phyloP scores from a whole-genome alignment of 2,113 vertebrate genomes.

The Aviceda subcristata region DNA sequence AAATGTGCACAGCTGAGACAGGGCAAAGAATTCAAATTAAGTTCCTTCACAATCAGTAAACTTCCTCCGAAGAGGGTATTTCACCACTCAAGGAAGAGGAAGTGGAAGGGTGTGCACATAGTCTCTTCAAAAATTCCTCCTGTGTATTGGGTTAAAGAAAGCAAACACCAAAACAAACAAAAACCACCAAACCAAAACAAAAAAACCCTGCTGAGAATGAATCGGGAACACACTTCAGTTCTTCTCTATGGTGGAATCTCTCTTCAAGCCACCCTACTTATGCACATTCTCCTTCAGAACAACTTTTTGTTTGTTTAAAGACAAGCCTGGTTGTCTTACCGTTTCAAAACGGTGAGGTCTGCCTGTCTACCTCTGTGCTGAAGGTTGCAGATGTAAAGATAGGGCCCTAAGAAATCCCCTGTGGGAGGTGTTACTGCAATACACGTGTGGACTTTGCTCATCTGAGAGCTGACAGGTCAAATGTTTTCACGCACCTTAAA shows the following conservation, averaged over 20 bases:
- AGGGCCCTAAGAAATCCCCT: background rate
- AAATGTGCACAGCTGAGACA: background rate
- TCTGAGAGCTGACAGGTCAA: background rate
- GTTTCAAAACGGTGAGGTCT: background rate
- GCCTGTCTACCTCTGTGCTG: background rate
- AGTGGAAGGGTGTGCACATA: background rate
- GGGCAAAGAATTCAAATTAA: background rate
- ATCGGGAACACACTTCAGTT: background rate
- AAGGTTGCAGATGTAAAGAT: constrained; percentile 3
- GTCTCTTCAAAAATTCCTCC: background rate
- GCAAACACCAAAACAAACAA: too few species aligned
- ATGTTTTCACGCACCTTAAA: constrained; percentile 3
- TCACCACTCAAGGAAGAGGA: background rate
- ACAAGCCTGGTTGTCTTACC: background rate
- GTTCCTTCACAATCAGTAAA: background rate
- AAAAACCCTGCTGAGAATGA: background rate
- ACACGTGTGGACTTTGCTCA: background rate
- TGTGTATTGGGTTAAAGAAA: background rate
- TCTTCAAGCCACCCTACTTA: background rate
- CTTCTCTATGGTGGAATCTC: background rate
- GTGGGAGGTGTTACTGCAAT: background rate
- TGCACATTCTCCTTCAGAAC: background rate
- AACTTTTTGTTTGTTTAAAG: background rate
- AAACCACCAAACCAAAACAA: too few species aligned
- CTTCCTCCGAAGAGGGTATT: background rate